Conservation (phyloP, 2,113 vertebrate species). For the Pituophis catenifer region DNA sequence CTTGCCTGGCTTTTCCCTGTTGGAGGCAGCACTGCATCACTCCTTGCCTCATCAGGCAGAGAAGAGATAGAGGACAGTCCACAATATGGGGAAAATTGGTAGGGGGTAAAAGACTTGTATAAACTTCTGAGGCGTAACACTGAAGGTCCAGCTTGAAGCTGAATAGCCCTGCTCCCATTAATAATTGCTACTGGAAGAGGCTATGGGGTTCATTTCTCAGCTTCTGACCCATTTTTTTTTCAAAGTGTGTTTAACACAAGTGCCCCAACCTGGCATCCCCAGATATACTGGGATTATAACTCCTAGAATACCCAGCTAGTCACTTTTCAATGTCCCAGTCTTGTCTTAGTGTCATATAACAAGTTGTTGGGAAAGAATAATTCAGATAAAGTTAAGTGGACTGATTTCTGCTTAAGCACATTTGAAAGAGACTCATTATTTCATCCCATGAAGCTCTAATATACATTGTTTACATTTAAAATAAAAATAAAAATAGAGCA, state of each 20-base stretch:
- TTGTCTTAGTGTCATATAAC: background rate
- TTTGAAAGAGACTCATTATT: constrained; percentile 2
- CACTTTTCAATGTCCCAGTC: background rate
- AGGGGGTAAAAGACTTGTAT: too few species aligned
- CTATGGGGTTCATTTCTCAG: background rate
- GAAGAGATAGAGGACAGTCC: background rate
- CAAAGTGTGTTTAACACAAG: background rate
- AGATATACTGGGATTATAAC: background rate
- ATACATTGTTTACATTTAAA: background rate
- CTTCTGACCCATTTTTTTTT: background rate
- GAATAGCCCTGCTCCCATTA: background rate
- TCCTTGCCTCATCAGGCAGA: background rate
- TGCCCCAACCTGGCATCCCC: background rate
- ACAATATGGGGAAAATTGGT: background rate
- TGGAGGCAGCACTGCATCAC: background rate
- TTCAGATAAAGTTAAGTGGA: background rate
- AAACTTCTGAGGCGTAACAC: too few species aligned
- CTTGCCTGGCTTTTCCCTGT: background rate
- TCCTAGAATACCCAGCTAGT: background rate
- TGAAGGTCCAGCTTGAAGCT: background rate
- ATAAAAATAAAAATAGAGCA: background rate
- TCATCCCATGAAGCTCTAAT: background rate
- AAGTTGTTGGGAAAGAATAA: background rate
- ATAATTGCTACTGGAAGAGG: background rate
- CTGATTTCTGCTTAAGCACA: background rate